Conservation (phyloP, 2,797 vertebrate species). For the Triplophysa bombifrons region DNA sequence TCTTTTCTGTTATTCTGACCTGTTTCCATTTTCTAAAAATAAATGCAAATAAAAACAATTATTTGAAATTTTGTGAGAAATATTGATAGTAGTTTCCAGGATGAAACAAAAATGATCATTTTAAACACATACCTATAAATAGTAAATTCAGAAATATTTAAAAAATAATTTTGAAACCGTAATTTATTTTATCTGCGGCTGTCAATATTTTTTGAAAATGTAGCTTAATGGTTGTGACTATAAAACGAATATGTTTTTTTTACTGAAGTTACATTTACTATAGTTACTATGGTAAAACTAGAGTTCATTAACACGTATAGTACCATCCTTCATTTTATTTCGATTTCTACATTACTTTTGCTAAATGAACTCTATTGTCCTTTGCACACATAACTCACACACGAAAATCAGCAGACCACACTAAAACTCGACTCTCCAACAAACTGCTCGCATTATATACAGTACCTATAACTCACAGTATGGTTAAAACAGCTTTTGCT, state of each 20-base stretch:
- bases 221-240: background rate
- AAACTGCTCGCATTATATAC: background rate
- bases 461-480: background rate
- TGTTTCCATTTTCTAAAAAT: too few species aligned
- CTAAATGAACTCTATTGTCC: background rate
- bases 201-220: too few species aligned
- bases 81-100: too few species aligned
- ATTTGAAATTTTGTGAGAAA: too few species aligned
- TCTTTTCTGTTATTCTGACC: too few species aligned
- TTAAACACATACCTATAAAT: too few species aligned
- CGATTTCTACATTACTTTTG: background rate
- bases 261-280: background rate
- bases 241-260: background rate
- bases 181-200: too few species aligned
- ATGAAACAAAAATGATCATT: too few species aligned
- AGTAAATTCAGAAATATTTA: too few species aligned
- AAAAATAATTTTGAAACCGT: too few species aligned
- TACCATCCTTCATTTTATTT: background rate
- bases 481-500: constrained; percentile 15
- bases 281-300: background rate
- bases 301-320: background rate
- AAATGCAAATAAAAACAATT: too few species aligned
- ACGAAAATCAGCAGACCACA: background rate
- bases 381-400: background rate
- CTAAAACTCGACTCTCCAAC: background rate